Base-by-base conservation (phyloP, 2,113 vertebrate genomes). In the Oceanodroma tethys region DNA sequence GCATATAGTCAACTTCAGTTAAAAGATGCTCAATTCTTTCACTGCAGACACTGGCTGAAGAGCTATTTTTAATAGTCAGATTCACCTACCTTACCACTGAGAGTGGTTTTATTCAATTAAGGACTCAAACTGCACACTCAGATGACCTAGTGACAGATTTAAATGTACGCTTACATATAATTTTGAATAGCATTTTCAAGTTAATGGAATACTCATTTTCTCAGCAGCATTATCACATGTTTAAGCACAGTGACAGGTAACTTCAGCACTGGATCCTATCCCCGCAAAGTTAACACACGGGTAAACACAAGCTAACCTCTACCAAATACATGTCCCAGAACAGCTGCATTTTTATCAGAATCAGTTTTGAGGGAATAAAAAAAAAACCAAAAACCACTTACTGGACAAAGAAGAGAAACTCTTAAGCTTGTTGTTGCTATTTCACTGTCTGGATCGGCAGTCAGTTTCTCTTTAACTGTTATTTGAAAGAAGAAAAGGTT, bases 391-490 rank as follows among this genome's bases (percentile, higher is more conserved):
- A n/a, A 30, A 27, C 25, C 60, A 99, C 98, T 99, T 99, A 99
- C 99, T 97, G 99, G 99, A 98, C 99, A 99, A n/a, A 99, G 99
- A 26, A 99, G 98, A 55, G 99, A 99, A 93, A 99, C 99, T 88
- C 99, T 98, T 78, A 99, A 98, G 97, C 99, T 99, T 94, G 99
- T 99, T 19, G 99, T 99, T 91, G 99, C 99, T 74, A 99, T 99
- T 98, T 99, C 99, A 97, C 99, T 99, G 98, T 99, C 99, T n/a
- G 99, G 99, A 91, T 99, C 99, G 1, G 99, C 99, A 40, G 99
- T 99, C 93, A 99, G 97, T 88, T 99, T 99, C 98, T 99, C 99
- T 98, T 99, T 99, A 98, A 99, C 99, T 99, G 98, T 36, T 34
- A 85, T 80, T 88, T 93, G 71, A 91, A 97, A 95, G 88, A 86